Percentiles rank a stretch among this genome's conserved stretches.
Evolutionary conservation across 2,888 invertebrate species (phyloP).

Genomic region (Hirudinaria manillensis): DNA sequence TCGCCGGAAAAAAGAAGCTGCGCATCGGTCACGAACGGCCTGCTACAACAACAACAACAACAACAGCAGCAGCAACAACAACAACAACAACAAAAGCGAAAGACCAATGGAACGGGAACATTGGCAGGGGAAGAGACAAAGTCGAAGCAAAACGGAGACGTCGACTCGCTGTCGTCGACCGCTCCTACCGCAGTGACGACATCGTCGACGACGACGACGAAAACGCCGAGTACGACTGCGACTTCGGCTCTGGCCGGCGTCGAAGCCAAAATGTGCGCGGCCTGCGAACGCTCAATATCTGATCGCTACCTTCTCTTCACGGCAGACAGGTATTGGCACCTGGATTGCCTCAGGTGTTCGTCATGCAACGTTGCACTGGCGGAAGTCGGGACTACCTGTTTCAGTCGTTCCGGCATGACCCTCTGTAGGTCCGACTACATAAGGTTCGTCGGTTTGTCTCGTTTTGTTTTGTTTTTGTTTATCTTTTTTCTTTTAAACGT

Average conservation of each 20-base stretch:
- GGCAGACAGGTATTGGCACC: slow-evolving; percentile 91
- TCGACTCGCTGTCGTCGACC: background rate
- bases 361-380: slow-evolving; percentile 82
- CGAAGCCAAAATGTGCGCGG: slow-evolving; percentile 65
- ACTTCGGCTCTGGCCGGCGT: background rate
- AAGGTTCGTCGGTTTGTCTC: slow-evolving; percentile 60
- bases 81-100: slow-evolving; percentile 18
- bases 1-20: slow-evolving; percentile 3
- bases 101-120: background rate
- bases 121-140: background rate
- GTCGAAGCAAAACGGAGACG: background rate
- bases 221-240: background rate
- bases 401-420: slow-evolving; percentile 85
- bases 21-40: background rate
- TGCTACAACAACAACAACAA: slow-evolving; percentile 11
- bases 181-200: background rate
- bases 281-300: slow-evolving; percentile 80
- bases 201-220: background rate
- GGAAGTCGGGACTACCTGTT: slow-evolving; percentile 84
- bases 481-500: too few relatives aligned
- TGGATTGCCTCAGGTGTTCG: slow-evolving; percentile 86
- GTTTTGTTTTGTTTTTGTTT: too few relatives aligned
- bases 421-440: slow-evolving; percentile 90
- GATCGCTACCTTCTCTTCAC: slow-evolving; percentile 86
- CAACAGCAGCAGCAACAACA: slow-evolving; percentile 1